Evolutionary conservation across 2,888 invertebrate species (phyloP).

Genomic region (Cataglyphis rosenhaueri): DNA sequence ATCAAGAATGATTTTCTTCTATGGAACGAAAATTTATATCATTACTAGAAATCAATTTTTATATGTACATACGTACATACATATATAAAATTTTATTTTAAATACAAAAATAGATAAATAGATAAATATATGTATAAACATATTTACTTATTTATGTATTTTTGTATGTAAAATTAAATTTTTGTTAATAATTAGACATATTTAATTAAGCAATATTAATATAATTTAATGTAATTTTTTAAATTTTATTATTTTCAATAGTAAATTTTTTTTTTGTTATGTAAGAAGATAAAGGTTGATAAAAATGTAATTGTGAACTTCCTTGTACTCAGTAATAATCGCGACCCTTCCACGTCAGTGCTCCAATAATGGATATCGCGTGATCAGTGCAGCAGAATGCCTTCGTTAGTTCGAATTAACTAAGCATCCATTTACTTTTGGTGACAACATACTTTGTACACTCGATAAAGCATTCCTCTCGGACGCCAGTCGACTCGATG

Average conservation of each 20-base stretch:
- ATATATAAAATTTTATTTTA: background rate
- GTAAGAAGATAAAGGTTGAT: background rate
- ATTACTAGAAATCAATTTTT: background rate
- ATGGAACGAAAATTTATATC: constrained; percentile 2
- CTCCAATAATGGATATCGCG: constrained; percentile 31
- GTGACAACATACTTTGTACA: constrained; percentile 54
- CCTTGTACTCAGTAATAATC: constrained; percentile 4
- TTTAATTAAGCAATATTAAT: background rate
- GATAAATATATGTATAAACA: background rate
- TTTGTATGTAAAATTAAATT: background rate
- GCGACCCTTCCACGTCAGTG: background rate
- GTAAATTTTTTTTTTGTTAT: background rate
- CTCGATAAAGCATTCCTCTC: constrained; percentile 48
- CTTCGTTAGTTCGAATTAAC: constrained; percentile 41
- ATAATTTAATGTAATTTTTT: background rate
- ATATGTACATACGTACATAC: too few relatives aligned
- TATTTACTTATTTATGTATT: too few relatives aligned
- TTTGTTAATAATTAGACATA: background rate
- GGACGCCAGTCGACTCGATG: constrained; percentile 43
- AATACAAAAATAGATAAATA: too few relatives aligned
- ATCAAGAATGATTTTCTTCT: background rate
- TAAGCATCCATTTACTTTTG: constrained; percentile 53
- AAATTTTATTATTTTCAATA: background rate
- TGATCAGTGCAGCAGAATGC: background rate
- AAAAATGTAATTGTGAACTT: background rate